These are phyloP conservation scores for Charaxes varanes DNA, from an alignment of 1,140 invertebrate genomes.

Conservation along the genomic window DNA sequence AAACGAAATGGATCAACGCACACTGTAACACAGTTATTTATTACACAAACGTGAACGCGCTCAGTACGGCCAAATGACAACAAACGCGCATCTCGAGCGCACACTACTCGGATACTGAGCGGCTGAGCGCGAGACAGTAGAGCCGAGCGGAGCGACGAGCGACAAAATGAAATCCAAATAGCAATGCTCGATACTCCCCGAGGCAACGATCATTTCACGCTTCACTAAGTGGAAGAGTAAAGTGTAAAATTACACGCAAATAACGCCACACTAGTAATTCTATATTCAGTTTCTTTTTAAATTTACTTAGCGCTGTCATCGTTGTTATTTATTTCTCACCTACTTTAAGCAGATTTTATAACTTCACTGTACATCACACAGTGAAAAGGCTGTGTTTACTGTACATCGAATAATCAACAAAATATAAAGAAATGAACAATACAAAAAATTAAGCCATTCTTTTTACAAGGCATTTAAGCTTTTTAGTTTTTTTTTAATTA, in stretches of 20 bases:
- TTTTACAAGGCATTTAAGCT: too few species aligned
- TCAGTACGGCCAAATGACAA: conserved; percentile 24
- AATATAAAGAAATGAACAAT: too few species aligned
- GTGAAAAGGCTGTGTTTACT: too few species aligned
- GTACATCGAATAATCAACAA: too few species aligned
- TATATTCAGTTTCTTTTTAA: conserved; percentile 12
- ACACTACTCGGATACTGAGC: conserved; percentile 61
- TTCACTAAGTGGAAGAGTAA: conserved; percentile 54
- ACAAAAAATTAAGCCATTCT: too few species aligned
- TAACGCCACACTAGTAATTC: conserved; percentile 18
- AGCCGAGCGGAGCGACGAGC: conserved; percentile 16
- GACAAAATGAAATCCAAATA: conserved; percentile 10
- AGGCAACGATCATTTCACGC: conserved; percentile 54
- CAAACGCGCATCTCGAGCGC: conserved; percentile 48
- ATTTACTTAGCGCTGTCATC: too few species aligned
- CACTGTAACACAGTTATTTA: conserved; percentile 35
- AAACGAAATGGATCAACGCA: conserved; percentile 55
- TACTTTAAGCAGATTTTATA: too few species aligned
- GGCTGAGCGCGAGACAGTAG: too few species aligned
- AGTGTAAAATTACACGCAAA: conserved; percentile 60
- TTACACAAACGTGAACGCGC: conserved; percentile 24
- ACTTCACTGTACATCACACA: too few species aligned
- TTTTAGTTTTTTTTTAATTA: too few species aligned
- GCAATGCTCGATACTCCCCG: conserved; percentile 21
- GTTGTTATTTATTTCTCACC: too few species aligned